phyloP scores from a whole-genome alignment of 2,113 vertebrate genomes.

The Scalopus aquaticus region DNA sequence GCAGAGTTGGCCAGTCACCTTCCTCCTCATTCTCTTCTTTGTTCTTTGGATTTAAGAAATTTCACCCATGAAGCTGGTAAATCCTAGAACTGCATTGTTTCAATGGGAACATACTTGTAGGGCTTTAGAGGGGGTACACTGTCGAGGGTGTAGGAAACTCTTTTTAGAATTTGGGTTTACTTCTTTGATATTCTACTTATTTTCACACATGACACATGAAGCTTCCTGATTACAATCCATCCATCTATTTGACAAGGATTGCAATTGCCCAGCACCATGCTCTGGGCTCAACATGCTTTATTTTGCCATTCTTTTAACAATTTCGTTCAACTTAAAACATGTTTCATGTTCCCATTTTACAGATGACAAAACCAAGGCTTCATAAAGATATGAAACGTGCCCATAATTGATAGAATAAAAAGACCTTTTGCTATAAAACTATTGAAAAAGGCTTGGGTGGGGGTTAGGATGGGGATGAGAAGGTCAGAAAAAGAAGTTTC shows the following conservation, averaged over 20 bases:
- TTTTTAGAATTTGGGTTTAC: neutral
- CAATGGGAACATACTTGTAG: neutral
- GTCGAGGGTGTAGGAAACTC: neutral
- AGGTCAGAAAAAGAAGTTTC: neutral
- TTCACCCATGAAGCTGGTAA: neutral
- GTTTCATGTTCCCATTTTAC: neutral
- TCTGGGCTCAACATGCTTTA: neutral
- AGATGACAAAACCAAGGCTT: slow-evolving; percentile 38
- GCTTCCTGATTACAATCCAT: neutral
- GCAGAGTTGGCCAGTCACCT: neutral
- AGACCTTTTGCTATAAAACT: neutral
- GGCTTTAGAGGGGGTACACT: neutral
- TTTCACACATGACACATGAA: neutral
- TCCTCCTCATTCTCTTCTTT: neutral
- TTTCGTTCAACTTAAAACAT: neutral
- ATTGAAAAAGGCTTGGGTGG: neutral
- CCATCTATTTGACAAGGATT: neutral
- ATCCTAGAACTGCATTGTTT: neutral
- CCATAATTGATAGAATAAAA: neutral
- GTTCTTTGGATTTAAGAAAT: neutral
- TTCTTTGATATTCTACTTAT: neutral
- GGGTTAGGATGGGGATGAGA: neutral
- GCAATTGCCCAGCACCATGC: neutral
- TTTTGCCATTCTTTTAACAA: neutral
- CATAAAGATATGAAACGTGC: neutral